phyloP scores from a whole-genome alignment of 1,140 invertebrate genomes.

The Drosophila sechellia region DNA sequence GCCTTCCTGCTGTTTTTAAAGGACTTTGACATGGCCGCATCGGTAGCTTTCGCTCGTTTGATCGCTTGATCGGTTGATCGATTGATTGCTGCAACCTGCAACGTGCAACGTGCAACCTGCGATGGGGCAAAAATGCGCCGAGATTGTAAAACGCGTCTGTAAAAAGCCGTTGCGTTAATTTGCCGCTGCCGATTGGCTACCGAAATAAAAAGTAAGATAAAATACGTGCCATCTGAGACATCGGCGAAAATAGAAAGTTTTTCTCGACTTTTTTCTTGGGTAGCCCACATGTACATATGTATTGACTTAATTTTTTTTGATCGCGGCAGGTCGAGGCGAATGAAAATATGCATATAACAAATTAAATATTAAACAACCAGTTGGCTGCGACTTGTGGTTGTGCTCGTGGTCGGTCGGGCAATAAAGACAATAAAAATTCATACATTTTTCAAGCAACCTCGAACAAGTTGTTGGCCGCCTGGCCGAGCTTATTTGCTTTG shows the following conservation, averaged over 20 bases:
- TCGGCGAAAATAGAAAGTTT: conserved; percentile 59
- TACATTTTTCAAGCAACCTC: conserved; percentile 58
- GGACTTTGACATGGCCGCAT: conserved; percentile 77
- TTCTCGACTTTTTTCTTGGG: conserved; percentile 17
- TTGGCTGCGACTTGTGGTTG: conserved; percentile 17
- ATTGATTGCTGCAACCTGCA: conserved; percentile 73
- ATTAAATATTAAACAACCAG: conserved; percentile 64
- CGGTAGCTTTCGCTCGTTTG: conserved; percentile 80
- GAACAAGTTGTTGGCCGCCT: conserved; percentile 46
- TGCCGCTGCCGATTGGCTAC: conserved; percentile 83
- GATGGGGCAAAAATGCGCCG: conserved; percentile 38
- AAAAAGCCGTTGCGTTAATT: conserved; percentile 83
- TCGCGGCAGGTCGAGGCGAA: conserved; percentile 12
- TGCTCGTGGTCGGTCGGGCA: conserved; percentile 27
- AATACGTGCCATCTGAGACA: conserved; percentile 28
- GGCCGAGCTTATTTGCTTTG: conserved; percentile 75
- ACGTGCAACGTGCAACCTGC: conserved; percentile 17
- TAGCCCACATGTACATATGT: neutral
- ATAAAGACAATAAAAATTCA: conserved; percentile 58
- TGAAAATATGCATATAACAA: conserved; percentile 52
- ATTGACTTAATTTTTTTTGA: neutral
- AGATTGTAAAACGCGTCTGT: conserved; percentile 75
- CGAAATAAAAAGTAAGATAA: conserved; percentile 51
- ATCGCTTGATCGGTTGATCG: conserved; percentile 83
- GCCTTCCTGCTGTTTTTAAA: conserved; percentile 57